Evolutionary conservation across 2,113 vertebrate genomes (phyloP).

Genomic region (Charadrius vociferus): DNA sequence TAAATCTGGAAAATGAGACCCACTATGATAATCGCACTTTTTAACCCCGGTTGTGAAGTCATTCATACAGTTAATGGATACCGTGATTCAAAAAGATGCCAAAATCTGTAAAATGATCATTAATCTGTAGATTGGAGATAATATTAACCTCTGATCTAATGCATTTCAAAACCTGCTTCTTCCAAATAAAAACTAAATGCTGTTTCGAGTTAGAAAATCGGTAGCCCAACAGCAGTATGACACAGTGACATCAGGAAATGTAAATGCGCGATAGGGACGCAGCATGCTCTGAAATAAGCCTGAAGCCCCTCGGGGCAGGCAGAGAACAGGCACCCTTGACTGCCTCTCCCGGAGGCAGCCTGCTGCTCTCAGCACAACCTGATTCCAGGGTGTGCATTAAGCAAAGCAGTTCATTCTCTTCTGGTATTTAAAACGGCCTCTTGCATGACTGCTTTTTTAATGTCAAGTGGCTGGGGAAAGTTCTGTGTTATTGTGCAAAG

Average conservation of each 20-base stretch:
- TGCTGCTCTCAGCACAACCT: background rate
- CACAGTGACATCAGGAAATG: background rate
- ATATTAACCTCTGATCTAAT: background rate
- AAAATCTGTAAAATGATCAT: background rate
- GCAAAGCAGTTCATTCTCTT: background rate
- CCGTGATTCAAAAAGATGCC: background rate
- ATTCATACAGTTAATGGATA: background rate
- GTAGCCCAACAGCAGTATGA: background rate
- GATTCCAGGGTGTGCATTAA: background rate
- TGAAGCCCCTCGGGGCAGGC: background rate
- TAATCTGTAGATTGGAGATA: background rate
- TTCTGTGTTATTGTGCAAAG: conserved; percentile 5
- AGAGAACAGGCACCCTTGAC: background rate
- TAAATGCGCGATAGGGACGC: background rate
- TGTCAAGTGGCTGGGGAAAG: background rate
- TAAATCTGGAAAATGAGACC: background rate
- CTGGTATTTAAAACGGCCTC: background rate
- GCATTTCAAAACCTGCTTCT: background rate
- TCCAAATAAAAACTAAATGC: background rate
- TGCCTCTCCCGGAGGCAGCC: background rate
- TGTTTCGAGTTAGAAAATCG: background rate
- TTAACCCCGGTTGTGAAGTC: background rate
- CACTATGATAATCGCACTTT: background rate
- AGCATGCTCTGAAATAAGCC: background rate
- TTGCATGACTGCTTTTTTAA: conserved; percentile 20